These are phyloP conservation scores for Cerastoderma edule DNA, from an alignment of 2,888 invertebrate species.

Conservation along the genomic window DNA sequence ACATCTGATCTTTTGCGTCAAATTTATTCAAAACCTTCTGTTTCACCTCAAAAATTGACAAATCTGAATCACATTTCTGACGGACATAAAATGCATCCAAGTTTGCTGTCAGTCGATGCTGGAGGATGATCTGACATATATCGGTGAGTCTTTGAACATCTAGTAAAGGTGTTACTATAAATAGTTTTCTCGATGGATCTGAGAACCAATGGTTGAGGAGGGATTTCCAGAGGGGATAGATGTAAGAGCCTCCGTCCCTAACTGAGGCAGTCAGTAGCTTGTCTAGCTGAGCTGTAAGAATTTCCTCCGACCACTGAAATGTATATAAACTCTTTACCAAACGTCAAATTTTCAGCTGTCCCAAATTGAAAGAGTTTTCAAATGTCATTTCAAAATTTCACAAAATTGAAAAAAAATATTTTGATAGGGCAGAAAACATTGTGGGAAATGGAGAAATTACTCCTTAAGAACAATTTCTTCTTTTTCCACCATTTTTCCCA, in stretches of 20 bases:
- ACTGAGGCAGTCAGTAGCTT: slow-evolving; percentile 63
- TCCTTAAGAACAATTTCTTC: too few species aligned
- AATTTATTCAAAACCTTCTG: slow-evolving; percentile 61
- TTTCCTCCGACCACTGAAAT: slow-evolving; percentile 62
- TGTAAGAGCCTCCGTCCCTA: slow-evolving; percentile 68
- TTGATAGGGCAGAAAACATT: too few species aligned
- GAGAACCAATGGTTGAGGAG: slow-evolving; percentile 77
- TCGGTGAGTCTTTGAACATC: slow-evolving; percentile 75
- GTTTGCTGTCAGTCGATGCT: slow-evolving; percentile 68
- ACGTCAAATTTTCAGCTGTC: too few species aligned
- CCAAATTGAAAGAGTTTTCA: too few species aligned
- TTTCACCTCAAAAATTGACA: slow-evolving; percentile 69
- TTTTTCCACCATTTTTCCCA: too few species aligned
- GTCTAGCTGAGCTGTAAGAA: slow-evolving; percentile 58
- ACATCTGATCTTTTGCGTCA: slow-evolving; percentile 68
- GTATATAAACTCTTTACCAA: neutral
- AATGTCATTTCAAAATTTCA: too few species aligned
- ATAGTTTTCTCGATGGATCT: slow-evolving; percentile 68
- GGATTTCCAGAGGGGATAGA: slow-evolving; percentile 80
- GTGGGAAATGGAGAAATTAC: too few species aligned
- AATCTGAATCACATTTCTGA: slow-evolving; percentile 58
- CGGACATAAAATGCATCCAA: slow-evolving; percentile 72
- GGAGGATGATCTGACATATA: slow-evolving; percentile 72
- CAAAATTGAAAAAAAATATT: too few species aligned
- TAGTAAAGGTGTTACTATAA: slow-evolving; percentile 77